Conservation (phyloP, 2,888 invertebrate species). For the Gryllus longicercus region DNA sequence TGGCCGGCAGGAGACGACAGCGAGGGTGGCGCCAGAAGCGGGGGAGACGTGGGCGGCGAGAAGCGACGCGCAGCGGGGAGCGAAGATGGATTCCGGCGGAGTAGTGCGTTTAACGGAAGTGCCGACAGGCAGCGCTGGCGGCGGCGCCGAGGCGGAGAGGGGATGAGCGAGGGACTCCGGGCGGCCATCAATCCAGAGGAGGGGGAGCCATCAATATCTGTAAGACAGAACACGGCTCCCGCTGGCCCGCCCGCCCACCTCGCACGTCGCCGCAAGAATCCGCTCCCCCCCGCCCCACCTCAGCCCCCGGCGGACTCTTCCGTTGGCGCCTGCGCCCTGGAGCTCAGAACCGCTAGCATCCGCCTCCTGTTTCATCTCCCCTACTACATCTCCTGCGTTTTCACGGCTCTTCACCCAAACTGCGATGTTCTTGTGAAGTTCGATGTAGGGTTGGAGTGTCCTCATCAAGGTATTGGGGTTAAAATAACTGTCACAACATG, state of each 20-base stretch:
- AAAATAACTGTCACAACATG: too few species aligned
- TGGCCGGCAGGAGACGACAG: too few species aligned
- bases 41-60: neutral
- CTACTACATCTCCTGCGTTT: too few species aligned
- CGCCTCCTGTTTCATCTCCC: too few species aligned
- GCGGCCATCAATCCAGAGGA: neutral
- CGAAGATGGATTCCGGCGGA: slow-evolving; percentile 2
- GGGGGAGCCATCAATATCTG: slow-evolving; percentile 17
- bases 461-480: too few species aligned
- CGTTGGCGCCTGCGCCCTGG: too few species aligned
- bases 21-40: too few species aligned
- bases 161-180: neutral
- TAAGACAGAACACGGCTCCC: neutral
- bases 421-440: too few species aligned
- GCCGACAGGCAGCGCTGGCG: neutral
- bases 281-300: neutral
- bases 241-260: neutral
- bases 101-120: neutral
- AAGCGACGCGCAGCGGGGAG: neutral
- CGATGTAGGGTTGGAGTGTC: too few species aligned
- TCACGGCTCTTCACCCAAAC: too few species aligned
- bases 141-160: neutral
- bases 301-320: too few species aligned
- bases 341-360: too few species aligned
- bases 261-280: neutral